Percentiles rank a stretch among this genome's conserved stretches.
Conservation (phyloP, 1,140 invertebrate species). For the Eumeta japonica region DNA sequence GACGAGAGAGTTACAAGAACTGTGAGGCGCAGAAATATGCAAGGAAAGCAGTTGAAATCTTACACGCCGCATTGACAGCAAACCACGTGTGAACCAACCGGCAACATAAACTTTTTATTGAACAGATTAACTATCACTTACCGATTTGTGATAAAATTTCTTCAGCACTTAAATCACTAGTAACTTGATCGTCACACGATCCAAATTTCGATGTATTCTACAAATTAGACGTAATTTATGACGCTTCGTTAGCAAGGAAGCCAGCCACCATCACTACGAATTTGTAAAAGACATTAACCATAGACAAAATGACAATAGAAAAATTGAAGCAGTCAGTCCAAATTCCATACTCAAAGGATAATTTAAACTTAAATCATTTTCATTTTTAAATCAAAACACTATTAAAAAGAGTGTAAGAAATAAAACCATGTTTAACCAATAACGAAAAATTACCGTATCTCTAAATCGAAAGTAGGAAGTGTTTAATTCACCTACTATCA, state of each 20-base stretch:
- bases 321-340: too few relatives aligned
- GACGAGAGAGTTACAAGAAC: too few relatives aligned
- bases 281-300: slow-evolving; percentile 56
- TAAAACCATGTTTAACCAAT: too few relatives aligned
- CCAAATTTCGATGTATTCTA: slow-evolving; percentile 32
- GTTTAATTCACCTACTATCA: too few relatives aligned
- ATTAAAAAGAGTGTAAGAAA: too few relatives aligned
- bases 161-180: slow-evolving; percentile 52
- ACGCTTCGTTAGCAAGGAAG: slow-evolving; percentile 55
- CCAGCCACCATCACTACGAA: slow-evolving; percentile 58
- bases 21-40: slow-evolving; percentile 19
- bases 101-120: slow-evolving; percentile 38
- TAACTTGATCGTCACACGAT: slow-evolving; percentile 34
- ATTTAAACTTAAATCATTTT: too few relatives aligned
- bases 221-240: slow-evolving; percentile 48
- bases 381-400: too few relatives aligned
- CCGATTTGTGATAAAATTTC: slow-evolving; percentile 44
- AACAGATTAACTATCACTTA: slow-evolving; percentile 41
- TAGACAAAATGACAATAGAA: slow-evolving; percentile 26
- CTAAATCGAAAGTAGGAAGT: too few relatives aligned
- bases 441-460: too few relatives aligned
- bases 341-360: too few relatives aligned
- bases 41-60: slow-evolving; percentile 28
- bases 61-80: slow-evolving; percentile 35
- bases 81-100: slow-evolving; percentile 54